phyloP scores from a whole-genome alignment of 2,888 invertebrate species.

The Mythimna loreyi region DNA sequence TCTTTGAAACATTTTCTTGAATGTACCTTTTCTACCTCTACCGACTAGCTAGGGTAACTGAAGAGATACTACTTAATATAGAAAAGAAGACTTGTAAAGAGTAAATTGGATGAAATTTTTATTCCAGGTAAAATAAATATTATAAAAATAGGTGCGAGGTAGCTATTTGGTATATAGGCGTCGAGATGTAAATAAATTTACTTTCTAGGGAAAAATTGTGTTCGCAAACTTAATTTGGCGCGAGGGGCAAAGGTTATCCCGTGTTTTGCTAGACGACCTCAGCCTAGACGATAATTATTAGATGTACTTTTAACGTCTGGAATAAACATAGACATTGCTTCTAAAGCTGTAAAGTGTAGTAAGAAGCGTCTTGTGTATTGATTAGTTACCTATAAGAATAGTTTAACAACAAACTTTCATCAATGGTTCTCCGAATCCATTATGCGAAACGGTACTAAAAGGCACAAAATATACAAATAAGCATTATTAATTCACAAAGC shows the following conservation, averaged over 20 bases:
- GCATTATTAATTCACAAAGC: conserved; percentile 56
- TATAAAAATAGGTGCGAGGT: conserved; percentile 45
- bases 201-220: conserved; percentile 78
- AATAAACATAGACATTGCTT: background rate
- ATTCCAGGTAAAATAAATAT: conserved; percentile 51
- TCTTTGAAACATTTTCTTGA: conserved; percentile 54
- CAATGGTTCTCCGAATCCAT: conserved; percentile 18
- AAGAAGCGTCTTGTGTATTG: background rate
- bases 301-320: conserved; percentile 18
- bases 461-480: conserved; percentile 29
- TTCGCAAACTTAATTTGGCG: conserved; percentile 79
- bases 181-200: conserved; percentile 76
- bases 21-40: conserved; percentile 10
- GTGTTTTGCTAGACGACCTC: conserved; percentile 66
- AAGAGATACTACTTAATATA: conserved; percentile 22
- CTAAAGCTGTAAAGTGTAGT: conserved; percentile 1
- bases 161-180: conserved; percentile 55
- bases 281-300: conserved; percentile 62
- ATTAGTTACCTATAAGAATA: conserved; percentile 3
- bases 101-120: conserved; percentile 41
- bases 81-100: conserved; percentile 36
- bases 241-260: conserved; percentile 69
- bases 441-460: conserved; percentile 18
- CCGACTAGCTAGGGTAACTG: conserved; percentile 1
- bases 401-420: conserved; percentile 1